Evolutionary conservation across 2,797 vertebrate genomes (phyloP).

Genomic region (Microchirus variegatus): DNA sequence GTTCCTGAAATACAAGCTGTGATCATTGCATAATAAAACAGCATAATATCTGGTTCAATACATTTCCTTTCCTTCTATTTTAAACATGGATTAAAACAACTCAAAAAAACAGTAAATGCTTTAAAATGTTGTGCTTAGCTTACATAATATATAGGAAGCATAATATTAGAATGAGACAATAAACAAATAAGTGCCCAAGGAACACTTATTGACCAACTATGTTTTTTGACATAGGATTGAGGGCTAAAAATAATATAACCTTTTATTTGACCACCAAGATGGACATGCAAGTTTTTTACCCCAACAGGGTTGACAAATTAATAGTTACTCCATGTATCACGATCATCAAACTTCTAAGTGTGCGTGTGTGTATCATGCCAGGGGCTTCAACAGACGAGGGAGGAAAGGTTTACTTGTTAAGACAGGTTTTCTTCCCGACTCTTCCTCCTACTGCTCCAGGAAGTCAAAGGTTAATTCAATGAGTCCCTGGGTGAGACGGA

Average conservation of each 20-base stretch:
- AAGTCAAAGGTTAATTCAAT: constrained; percentile 69
- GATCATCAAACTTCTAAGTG: too few species aligned
- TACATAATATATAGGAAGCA: too few species aligned
- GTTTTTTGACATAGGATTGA: background rate
- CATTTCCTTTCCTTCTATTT: too few species aligned
- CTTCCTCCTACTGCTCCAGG: constrained; percentile 47
- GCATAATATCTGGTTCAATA: too few species aligned
- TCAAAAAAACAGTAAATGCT: too few species aligned
- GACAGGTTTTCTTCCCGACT: constrained; percentile 50
- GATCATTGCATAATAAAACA: background rate
- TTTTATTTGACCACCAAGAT: background rate
- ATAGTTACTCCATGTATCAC: too few species aligned
- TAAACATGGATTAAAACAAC: too few species aligned
- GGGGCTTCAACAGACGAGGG: constrained; percentile 24
- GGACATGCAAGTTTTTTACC: background rate
- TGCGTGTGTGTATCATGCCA: background rate
- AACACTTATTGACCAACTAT: too few species aligned
- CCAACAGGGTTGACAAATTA: too few species aligned
- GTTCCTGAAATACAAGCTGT: background rate
- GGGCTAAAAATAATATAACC: background rate
- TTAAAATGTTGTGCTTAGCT: too few species aligned
- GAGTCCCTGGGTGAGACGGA: constrained; percentile 47
- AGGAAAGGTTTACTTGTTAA: constrained; percentile 30
- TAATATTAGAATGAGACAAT: too few species aligned
- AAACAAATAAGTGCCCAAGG: too few species aligned